Base-by-base conservation (phyloP, 2,888 invertebrate species). In the Leucozona laternaria region DNA sequence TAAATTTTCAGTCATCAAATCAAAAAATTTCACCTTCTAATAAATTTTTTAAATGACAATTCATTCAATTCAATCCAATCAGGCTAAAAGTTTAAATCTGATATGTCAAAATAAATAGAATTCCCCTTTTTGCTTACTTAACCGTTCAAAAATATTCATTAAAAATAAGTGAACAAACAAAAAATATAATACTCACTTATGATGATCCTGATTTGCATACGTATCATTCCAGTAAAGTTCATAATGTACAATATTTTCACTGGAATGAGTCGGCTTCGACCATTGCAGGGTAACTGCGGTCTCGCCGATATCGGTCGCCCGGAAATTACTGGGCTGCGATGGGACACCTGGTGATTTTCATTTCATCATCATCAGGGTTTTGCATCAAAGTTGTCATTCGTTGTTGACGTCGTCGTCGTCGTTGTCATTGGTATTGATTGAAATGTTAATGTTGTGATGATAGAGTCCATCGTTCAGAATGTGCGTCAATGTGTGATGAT, bases 171-270 rank as follows among this genome's bases (percentile, higher is more conserved):
- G 55, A 68, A 17, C 7, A 4, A 43, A 66, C 43, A 31, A 20
- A 17, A 64, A 20, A 53, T 6, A 50, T 45, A 22, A 79, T 87
- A 91, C 94, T 94, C 90, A 95, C 95, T 97, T 95, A 91, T 96
- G 96, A 93, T 97, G 96, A 91, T 96, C 96, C 92, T 97, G 96
- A 94, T 97, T 96, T 71, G 97, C 97, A 91, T 97, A 98, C 31
- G 98, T 98, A 92, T 98, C 98, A 93, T 99, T 99, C 97, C 98
- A 99, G 92, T 98, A 98, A 28, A 99, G 94, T 93, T 98, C 98
- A 93, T 99, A 99, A 91, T 97, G 97, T 89, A 97, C 96, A 91
- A 99, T 98, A 93, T 96, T 97, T 93, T 98, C 98, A 87, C 97
- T 97, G 88, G 97, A 96, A 93, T 97, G 97, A 86, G 96, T 95